Evolutionary conservation across 1,140 invertebrate species (phyloP).

Genomic region (Micrasema longulum): DNA sequence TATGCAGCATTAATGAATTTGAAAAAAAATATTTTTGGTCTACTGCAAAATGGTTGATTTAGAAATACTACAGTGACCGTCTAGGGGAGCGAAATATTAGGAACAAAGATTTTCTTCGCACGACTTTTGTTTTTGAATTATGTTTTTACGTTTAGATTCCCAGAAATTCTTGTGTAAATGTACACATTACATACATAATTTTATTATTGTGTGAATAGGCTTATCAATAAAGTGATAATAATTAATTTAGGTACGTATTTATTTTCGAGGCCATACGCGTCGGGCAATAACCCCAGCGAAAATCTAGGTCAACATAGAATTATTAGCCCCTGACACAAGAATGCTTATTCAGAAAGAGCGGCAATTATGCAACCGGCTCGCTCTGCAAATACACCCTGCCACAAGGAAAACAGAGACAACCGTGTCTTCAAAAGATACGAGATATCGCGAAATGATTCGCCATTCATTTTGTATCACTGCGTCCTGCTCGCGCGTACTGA

Average conservation of each 20-base stretch:
- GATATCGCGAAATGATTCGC: constrained; percentile 40
- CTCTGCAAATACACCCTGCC: constrained; percentile 21
- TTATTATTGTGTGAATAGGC: no score
- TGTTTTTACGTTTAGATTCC: no score
- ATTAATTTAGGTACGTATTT: constrained; percentile 4
- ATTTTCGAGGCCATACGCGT: constrained; percentile 52
- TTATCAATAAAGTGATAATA: background rate
- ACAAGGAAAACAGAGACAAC: constrained; percentile 15
- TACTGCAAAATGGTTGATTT: no score
- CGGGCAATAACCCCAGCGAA: constrained; percentile 50
- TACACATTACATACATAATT: no score
- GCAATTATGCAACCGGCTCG: background rate
- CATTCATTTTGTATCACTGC: constrained; percentile 39
- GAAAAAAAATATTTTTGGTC: no score
- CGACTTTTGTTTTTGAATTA: no score
- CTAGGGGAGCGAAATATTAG: no score
- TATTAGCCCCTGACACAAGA: constrained; percentile 46
- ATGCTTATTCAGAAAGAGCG: constrained; percentile 28
- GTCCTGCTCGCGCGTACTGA: constrained; percentile 43
- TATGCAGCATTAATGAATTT: no score
- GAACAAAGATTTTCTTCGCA: no score
- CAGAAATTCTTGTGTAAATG: no score
- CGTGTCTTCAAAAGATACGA: background rate
- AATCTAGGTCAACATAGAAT: constrained; percentile 53
- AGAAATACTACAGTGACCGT: no score